A percentile compares a stretch with the other conserved stretches of the same genome.
Evolutionary conservation across 2,797 vertebrate species (phyloP).

Genomic region (Leucoraja ocellata): DNA sequence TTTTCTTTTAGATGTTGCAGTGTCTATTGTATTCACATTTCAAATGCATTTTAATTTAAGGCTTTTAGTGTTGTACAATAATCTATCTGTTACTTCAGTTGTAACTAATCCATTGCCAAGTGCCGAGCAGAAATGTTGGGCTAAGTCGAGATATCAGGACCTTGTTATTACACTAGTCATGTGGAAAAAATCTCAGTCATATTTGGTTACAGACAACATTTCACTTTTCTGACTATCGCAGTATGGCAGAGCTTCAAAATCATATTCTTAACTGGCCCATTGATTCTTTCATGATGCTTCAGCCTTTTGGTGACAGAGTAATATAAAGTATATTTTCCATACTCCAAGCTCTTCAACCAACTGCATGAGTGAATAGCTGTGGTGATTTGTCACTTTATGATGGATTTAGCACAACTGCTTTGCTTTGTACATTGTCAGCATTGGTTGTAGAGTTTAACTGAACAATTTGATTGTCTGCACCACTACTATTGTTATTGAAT

Average conservation of each 20-base stretch:
- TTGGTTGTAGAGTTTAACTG: background rate
- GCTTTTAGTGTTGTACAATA: background rate
- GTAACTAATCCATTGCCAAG: conserved; percentile 27
- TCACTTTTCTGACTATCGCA: background rate
- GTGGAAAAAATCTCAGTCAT: background rate
- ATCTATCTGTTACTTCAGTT: background rate
- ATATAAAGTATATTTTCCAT: background rate
- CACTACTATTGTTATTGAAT: background rate
- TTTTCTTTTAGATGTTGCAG: background rate
- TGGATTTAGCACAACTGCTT: background rate
- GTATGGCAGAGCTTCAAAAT: conserved; percentile 6
- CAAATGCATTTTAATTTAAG: background rate
- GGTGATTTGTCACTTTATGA: background rate
- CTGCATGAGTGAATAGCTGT: background rate
- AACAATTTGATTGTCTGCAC: background rate
- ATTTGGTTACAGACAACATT: conserved; percentile 10
- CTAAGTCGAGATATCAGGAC: background rate
- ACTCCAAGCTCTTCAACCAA: background rate
- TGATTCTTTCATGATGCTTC: background rate
- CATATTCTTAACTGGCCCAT: conserved; percentile 1
- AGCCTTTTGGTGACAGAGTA: background rate
- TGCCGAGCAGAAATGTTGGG: background rate
- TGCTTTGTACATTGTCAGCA: background rate
- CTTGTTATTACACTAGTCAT: background rate
- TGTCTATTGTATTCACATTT: background rate